phyloP scores from a whole-genome alignment of 2,888 invertebrate species.

The Chalcis sispes region DNA sequence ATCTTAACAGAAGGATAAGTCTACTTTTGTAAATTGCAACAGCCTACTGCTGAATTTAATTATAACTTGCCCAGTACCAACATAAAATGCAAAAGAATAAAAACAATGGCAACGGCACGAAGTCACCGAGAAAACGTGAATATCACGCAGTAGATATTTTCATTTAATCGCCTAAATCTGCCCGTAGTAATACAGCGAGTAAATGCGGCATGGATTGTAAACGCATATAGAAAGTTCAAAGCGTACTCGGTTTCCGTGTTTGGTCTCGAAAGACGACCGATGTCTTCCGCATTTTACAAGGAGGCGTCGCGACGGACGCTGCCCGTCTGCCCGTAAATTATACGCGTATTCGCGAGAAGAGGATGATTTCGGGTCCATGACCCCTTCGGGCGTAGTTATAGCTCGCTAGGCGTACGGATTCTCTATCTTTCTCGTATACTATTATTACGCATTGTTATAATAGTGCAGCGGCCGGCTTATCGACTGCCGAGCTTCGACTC shows the following conservation, averaged over 20 bases:
- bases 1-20: too few species aligned
- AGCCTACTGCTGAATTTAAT: neutral
- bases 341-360: neutral
- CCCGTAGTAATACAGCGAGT: neutral
- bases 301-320: neutral
- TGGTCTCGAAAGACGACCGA: conserved; percentile 6
- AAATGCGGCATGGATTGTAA: neutral
- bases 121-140: conserved; percentile 16
- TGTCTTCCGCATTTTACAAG: conserved; percentile 32
- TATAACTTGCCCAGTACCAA: conserved; percentile 1
- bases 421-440: conserved; percentile 21
- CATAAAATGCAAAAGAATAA: neutral
- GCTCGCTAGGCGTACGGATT: too few species aligned
- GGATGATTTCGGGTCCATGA: conserved; percentile 35
- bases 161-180: conserved; percentile 42
- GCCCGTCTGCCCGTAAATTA: conserved; percentile 3
- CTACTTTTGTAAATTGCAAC: too few species aligned
- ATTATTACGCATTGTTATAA: conserved; percentile 48
- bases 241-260: conserved; percentile 24
- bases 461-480: neutral
- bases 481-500: too few species aligned
- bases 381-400: too few species aligned
- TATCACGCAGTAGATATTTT: neutral
- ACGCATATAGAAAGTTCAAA: conserved; percentile 28
- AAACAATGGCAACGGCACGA: conserved; percentile 9